Evolutionary conservation across 1,140 invertebrate genomes (phyloP), one percentile per base, ranked within the genome.

Genomic region (Bombus huntii): DNA sequence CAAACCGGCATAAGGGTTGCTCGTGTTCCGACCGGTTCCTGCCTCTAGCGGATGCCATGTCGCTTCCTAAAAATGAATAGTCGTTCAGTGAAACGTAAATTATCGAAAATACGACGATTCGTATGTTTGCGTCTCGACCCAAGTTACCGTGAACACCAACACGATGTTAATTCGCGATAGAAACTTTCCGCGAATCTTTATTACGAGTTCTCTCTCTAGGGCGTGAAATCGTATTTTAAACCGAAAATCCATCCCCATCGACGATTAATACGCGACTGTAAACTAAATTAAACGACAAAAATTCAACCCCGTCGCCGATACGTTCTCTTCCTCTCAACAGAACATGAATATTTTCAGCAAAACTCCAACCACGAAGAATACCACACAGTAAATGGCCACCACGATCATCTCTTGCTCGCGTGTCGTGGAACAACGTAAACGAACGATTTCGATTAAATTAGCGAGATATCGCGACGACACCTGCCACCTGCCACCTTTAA

Each of bases 11-110:
- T 94, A 95, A n/a, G 91, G 91, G n/a, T 91, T 93, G 80, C 93
- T 95, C 81, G 92, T 92, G 71, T 93, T 95, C 86, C 94, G 93
- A 72, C 92, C 93, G 68, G 94, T 94, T 89, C 94, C 94, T 83
- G 94, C 93, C 92, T 95, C 94, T 87, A 95, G 90, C 87, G 94
- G 95, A 87, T 95, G 95, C 95, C 95, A 95, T 95, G 94, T 94
- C 87, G 95, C 95, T 95, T 95, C 95, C 95, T 96, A 86, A 39
- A 91, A 91, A 31, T 37, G 28, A 25, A 34, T 10, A 10, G 12
- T 18, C 4, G 0, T 1, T 44, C 37, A 13, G 15, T 47, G 3
- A 53, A 53, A 28, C 44, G 31, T 12, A 18, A 37, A 37, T 68
- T 10, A 3, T 1, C 9, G 28, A n/a, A 62, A n/a, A n/a, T 62